Evolutionary conservation across 1,140 invertebrate genomes (phyloP), one percentile per base, ranked within the genome.

Genomic region (Cephus cinctus): DNA sequence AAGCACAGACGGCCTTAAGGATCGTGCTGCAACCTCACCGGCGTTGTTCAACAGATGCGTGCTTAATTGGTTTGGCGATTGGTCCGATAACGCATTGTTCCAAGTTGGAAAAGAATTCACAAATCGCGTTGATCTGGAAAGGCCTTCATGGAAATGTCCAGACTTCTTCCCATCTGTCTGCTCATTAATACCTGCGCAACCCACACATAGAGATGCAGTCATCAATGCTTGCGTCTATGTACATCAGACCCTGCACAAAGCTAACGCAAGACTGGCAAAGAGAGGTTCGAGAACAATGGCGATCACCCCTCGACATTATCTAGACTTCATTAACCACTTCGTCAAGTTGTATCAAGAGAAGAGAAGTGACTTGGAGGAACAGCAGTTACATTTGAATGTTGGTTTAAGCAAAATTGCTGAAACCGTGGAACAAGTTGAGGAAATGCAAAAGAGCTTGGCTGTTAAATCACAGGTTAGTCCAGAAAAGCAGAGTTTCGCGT

Each of bases 271-370:
- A 36, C 78, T 98, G 6, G 85, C 86, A 1, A 98, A 97, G 70
- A 80, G 95, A 31, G 96, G 96, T 15, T 90, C 93, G 39, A 83
- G 94, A 55, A 95, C 93, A 2, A 98, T 97, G 87, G 92, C 96
- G 3, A 96, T 99, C 16, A 99, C 97, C 3, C 97, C 98, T 2
- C 81, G 94, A 46, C 98, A 99, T 78, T 99, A 98, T 74, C 76
- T 99, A n/a, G 98, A 99, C 76, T 99, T 99, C 71, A 99, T 99
- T 63, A 92, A 98, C 77, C 98, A 99, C 75, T 98, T 98, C 80
- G 96, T 97, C 4, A 98, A 98, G 71, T 75, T 99, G 32, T 97
- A 98, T 74, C 90, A 94, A 61, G 97, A 99, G 73, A 99, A 99
- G 76, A 85, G 96, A 20, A 92, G 94, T 4, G 96, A 98, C 69